Evolutionary conservation across 1,140 invertebrate species (phyloP).

Genomic region (Ceratosolen fusciceps): DNA sequence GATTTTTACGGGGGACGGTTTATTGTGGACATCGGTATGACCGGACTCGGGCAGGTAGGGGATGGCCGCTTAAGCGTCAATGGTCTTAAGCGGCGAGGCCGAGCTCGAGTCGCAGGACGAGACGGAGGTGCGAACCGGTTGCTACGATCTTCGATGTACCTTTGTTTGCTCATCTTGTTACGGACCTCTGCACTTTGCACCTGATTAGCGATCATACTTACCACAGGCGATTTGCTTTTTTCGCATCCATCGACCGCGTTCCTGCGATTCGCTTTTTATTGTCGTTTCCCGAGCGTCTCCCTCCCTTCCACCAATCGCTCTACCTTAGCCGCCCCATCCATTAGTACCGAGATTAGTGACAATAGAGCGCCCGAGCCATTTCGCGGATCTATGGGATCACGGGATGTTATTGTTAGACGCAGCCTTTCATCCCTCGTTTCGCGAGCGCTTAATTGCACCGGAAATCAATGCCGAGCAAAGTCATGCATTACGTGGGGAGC

Average conservation of each 20-base stretch:
- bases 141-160: neutral
- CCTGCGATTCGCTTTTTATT: too few relatives aligned
- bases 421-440: too few relatives aligned
- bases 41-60: neutral
- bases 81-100: neutral
- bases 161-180: conserved; percentile 5
- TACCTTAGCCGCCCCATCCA: neutral
- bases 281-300: too few relatives aligned
- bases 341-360: neutral
- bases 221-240: too few relatives aligned
- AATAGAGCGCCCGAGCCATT: neutral
- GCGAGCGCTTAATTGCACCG: too few relatives aligned
- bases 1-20: too few relatives aligned
- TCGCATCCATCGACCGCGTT: too few relatives aligned
- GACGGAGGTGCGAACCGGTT: conserved; percentile 25
- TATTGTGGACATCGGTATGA: neutral
- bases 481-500: too few relatives aligned
- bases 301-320: neutral
- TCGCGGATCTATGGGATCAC: too few relatives aligned
- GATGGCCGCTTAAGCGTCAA: neutral
- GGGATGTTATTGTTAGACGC: neutral
- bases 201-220: conserved; percentile 39
- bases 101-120: conserved; percentile 15
- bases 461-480: too few relatives aligned
- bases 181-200: conserved; percentile 33